Base-by-base conservation (phyloP, 2,797 vertebrate species). In the Semaprochilodus insignis region DNA sequence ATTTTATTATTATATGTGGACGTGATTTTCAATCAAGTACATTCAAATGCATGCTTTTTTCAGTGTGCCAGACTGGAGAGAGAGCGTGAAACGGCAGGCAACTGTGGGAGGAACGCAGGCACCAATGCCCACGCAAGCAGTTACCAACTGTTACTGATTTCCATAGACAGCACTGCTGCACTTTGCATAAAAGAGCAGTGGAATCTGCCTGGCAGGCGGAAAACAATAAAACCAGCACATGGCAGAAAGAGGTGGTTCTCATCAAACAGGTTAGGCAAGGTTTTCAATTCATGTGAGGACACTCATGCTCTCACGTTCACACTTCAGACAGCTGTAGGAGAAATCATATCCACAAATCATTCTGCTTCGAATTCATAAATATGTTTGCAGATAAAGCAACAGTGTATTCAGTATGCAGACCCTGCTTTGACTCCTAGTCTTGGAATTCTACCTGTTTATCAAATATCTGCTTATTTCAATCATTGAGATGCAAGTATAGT, bases 121-220 rank as follows among this genome's bases (percentile, higher is more conserved):
- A 57, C 34, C 71, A 85, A 73, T 76, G 66, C 57, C 65, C 81
- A 78, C 73, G 76, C 74, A 63, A 78, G 82, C 82, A 81, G 78
- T 84, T 80, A 81, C 82, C 81, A 83, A 81, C 85, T 84, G 65
- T 87, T 83, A 71, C 84, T 85, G 79, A 83, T 88, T 90, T 87
- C 70, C 84, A 88, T 85, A 85, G 31, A 81, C 73, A 75, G 80
- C 79, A 83, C 80, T 76, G 55, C 77, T 86, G 80, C 6, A 60
- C 80, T 85, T 88, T 87, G 85, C 81, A 87, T 87, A 81, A 66
- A 81, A 71, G 63, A 81, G 81, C 63, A 82, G n/a, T 23, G 66
- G 55, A 85, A 74, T 78, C 69, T 73, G 81, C 76, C 57, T 74
- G 48, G 31, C 77, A 80, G 65, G 77, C 74, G 85, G 65, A 78